phyloP scores from a whole-genome alignment of 1,140 invertebrate species.

The Oreohelix idahoensis region DNA sequence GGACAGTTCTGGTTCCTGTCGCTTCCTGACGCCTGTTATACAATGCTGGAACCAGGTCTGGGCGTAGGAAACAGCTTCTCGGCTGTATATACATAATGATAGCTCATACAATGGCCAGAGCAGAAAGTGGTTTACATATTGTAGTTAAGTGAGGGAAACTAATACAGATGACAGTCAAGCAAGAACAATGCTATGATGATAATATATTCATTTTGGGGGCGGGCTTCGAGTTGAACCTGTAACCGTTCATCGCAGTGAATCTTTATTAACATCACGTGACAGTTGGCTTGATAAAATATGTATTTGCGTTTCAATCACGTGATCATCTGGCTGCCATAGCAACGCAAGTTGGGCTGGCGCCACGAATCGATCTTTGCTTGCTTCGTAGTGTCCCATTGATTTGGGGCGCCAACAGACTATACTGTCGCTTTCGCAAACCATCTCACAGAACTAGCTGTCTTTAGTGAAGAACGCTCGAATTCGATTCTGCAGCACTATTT shows the following conservation, averaged over 20 bases:
- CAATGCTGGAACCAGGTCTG: neutral
- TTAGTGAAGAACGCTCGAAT: no score
- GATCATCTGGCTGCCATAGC: slow-evolving; percentile 12
- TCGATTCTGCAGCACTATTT: no score
- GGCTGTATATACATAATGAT: neutral
- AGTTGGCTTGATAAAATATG: neutral
- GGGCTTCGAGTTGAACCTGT: neutral
- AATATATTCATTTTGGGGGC: neutral
- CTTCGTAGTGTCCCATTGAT: neutral
- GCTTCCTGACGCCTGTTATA: neutral
- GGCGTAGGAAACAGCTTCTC: no score
- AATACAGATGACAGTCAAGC: no score
- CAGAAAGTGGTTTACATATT: neutral
- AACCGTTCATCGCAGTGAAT: neutral
- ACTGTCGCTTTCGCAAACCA: neutral
- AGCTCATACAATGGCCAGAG: neutral
- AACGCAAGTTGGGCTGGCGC: slow-evolving; percentile 8
- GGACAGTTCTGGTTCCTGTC: no score
- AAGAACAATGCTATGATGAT: neutral
- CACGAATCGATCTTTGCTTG: neutral
- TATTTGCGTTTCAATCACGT: slow-evolving; percentile 9
- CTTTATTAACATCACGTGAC: neutral
- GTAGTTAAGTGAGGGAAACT: no score
- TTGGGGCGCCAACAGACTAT: neutral
- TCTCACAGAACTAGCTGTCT: neutral